Conservation (phyloP, 2,113 vertebrate species). For the Melanostigma gelatinosum region DNA sequence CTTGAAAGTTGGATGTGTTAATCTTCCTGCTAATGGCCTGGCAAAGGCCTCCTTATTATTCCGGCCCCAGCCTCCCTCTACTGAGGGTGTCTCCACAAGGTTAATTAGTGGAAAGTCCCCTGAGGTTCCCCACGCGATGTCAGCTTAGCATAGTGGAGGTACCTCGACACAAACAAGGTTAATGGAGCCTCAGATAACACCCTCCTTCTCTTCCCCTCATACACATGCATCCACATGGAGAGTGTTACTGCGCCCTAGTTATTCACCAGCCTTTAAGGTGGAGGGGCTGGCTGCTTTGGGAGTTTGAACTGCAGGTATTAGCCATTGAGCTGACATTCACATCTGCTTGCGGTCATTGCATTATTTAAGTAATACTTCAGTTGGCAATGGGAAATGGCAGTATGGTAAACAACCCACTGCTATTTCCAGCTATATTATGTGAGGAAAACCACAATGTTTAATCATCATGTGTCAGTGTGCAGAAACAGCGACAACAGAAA, state of each 20-base stretch:
- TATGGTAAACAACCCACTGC: slow-evolving; percentile 65
- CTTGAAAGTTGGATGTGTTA: slow-evolving; percentile 84
- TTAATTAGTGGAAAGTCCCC: slow-evolving; percentile 85
- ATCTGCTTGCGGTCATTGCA: slow-evolving; percentile 65
- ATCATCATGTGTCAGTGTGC: slow-evolving; percentile 65
- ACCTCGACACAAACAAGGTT: slow-evolving; percentile 82
- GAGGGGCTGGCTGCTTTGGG: slow-evolving; percentile 47
- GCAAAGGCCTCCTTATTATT: slow-evolving; percentile 83
- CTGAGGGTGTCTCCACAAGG: slow-evolving; percentile 83
- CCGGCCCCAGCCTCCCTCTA: slow-evolving; percentile 73
- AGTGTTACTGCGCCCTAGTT: slow-evolving; percentile 49
- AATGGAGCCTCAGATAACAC: slow-evolving; percentile 77
- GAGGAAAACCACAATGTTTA: slow-evolving; percentile 50
- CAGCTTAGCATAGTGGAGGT: slow-evolving; percentile 81
- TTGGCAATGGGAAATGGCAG: slow-evolving; percentile 50
- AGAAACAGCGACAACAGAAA: slow-evolving; percentile 49
- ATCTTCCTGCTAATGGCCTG: slow-evolving; percentile 81
- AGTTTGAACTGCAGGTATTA: slow-evolving; percentile 57
- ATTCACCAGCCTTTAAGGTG: slow-evolving; percentile 62
- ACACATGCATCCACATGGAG: slow-evolving; percentile 53
- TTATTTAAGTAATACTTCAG: slow-evolving; percentile 72
- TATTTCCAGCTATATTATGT: slow-evolving; percentile 56
- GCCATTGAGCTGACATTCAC: slow-evolving; percentile 69
- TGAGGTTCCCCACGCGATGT: slow-evolving; percentile 75
- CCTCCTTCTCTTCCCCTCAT: slow-evolving; percentile 50